phyloP scores from a whole-genome alignment of 2,113 vertebrate genomes.

The Eira barbara region DNA sequence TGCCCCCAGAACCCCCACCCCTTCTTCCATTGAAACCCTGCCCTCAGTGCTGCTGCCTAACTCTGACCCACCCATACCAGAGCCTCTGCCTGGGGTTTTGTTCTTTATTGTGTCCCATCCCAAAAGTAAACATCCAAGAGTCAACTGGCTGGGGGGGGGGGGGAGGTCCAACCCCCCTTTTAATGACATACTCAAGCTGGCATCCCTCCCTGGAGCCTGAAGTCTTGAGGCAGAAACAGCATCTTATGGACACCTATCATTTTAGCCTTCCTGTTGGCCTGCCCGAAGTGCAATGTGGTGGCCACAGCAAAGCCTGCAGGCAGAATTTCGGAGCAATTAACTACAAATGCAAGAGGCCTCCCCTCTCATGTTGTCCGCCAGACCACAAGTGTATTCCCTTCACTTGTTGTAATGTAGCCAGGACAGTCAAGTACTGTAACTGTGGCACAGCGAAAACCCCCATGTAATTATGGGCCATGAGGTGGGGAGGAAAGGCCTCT shows the following conservation, averaged over 20 bases:
- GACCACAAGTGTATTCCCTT: constrained; percentile 1
- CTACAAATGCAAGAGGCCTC: neutral
- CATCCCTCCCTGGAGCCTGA: neutral
- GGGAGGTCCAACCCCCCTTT: neutral
- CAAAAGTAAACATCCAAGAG: neutral
- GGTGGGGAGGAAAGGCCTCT: neutral
- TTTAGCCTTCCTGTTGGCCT: neutral
- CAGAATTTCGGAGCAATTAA: constrained; percentile 25
- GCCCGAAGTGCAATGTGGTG: fast-evolving
- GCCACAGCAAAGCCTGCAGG: neutral
- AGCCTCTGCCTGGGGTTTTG: neutral
- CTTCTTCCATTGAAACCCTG: neutral
- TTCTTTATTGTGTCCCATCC: neutral
- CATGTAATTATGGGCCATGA: neutral
- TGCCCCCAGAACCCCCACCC: too few relatives aligned
- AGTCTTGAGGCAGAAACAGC: neutral
- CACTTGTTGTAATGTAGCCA: neutral
- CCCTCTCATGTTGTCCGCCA: neutral
- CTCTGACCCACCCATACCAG: neutral
- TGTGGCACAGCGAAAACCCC: constrained; percentile 3
- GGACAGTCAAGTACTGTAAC: constrained; percentile 3
- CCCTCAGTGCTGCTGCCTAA: neutral
- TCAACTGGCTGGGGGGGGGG: neutral
- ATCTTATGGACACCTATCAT: neutral
- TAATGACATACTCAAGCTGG: neutral